Evolutionary conservation across 2,888 invertebrate species (phyloP).

Genomic region (Phlogophora meticulosa): DNA sequence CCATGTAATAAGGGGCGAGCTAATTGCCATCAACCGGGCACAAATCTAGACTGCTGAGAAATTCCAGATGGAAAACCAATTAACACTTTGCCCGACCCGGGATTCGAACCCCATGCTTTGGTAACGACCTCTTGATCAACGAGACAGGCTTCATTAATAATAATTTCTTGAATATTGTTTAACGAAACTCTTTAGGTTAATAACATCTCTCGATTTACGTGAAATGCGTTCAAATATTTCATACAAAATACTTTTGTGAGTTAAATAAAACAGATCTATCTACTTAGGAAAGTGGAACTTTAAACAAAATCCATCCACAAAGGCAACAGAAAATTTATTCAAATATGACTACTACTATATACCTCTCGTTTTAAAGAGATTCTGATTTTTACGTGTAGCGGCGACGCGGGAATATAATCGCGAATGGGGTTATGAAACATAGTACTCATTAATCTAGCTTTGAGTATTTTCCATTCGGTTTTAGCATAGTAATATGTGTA

Average conservation of each 20-base stretch:
- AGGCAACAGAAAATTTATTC: conserved; percentile 62
- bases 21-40: too few species aligned
- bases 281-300: conserved; percentile 51
- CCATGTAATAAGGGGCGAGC: too few species aligned
- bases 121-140: too few species aligned
- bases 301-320: conserved; percentile 59
- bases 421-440: conserved; percentile 49
- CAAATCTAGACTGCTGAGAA: too few species aligned
- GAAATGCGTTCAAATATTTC: conserved; percentile 15
- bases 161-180: conserved; percentile 12
- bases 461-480: conserved; percentile 23
- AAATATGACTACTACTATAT: conserved; percentile 51
- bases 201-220: conserved; percentile 13
- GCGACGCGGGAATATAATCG: conserved; percentile 45
- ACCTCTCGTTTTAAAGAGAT: conserved; percentile 61
- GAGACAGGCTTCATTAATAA: conserved; percentile 9
- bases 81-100: too few species aligned
- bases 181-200: conserved; percentile 32
- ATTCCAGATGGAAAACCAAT: too few species aligned
- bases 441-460: conserved; percentile 33
- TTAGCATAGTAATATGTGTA: conserved; percentile 10
- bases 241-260: conserved; percentile 32
- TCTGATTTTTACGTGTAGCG: conserved; percentile 53
- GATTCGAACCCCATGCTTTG: too few species aligned
- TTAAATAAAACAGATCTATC: conserved; percentile 38